Percentiles rank a stretch among this genome's conserved stretches.
phyloP scores from a whole-genome alignment of 1,140 invertebrate genomes.

The Capitella teleta region DNA sequence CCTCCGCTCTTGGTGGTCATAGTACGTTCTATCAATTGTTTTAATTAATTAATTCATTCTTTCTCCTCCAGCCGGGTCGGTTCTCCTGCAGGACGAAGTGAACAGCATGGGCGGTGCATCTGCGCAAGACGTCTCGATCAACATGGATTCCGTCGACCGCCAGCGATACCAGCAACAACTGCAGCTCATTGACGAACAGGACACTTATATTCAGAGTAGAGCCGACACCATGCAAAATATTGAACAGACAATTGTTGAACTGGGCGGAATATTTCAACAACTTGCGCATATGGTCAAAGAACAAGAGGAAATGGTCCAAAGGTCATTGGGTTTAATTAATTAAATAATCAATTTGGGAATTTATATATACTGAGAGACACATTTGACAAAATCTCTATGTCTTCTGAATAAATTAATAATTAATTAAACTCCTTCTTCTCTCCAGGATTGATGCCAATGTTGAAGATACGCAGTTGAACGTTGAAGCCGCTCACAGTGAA shows the following conservation, averaged over 20 bases:
- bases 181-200: conserved; percentile 62
- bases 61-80: conserved; percentile 45
- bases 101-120: conserved; percentile 21
- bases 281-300: conserved; percentile 98
- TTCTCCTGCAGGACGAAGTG: conserved; percentile 46
- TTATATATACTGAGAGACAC: no score
- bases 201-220: conserved; percentile 79
- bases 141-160: conserved; percentile 30
- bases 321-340: no score
- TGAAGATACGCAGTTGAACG: conserved; percentile 87
- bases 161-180: conserved; percentile 49
- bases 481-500: conserved; percentile 93
- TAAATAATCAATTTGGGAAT: no score
- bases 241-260: conserved; percentile 95
- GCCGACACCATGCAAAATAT: conserved; percentile 98
- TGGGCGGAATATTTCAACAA: conserved; percentile 97
- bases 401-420: no score
- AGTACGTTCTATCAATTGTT: not conserved
- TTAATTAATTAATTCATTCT: no score
- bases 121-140: conserved; percentile 30
- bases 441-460: conserved; percentile 91
- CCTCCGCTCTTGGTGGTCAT: conserved; percentile 51
- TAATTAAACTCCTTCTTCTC: no score
- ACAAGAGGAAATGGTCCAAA: conserved; percentile 95
- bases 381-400: no score